Base-by-base conservation (phyloP, 2,113 vertebrate genomes). In the Scolopax mira region DNA sequence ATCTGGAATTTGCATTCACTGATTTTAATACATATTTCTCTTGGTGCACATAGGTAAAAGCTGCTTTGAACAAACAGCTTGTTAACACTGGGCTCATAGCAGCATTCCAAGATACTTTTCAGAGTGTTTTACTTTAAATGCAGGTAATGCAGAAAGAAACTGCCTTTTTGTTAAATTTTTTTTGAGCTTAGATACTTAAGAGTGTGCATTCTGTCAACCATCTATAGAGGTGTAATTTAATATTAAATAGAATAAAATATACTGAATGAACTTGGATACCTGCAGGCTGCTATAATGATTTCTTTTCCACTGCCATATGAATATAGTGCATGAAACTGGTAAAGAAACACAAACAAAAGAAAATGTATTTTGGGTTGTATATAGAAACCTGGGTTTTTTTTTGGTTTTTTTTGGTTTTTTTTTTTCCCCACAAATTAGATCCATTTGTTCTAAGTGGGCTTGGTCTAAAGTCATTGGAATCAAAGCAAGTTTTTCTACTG, bases 21-120 rank as follows among this genome's bases (percentile, higher is more conserved):
- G 42, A 52, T 62, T 82, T 90, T 82, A 49, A n/a, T 1, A 73
- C 0, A 0, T 28, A 77, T 57, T 57, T 86, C 81, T 72, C 21
- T 3, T 49, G 27, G n/a, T 71, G 78, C 79, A 79, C 31, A 27
- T 7, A 60, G 22, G 64, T 11, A 85, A 82, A 78, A 61, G 60
- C 79, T 84, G 87, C 89, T 95, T 82, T 92, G 80, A 83, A 93
- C 83, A 89, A 87, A 61, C 79, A 86, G 64, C 46, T 23, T 79
- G 79, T 74, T 86, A 80, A 69, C 46, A 61, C 42, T 66, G 72
- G 79, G 44, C 65, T 58, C 57, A 66, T 5, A 66, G 54, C 75
- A 61, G 24, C 71, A 22, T 28, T 92, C 70, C 54, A 41, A 48
- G 62, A 83, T 62, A 85, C 37, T 83, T 54, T 35, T 81, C 82